Evolutionary conservation across 2,888 invertebrate species (phyloP), one percentile per base, ranked within the genome.

Genomic region (Choreutis nemorana): DNA sequence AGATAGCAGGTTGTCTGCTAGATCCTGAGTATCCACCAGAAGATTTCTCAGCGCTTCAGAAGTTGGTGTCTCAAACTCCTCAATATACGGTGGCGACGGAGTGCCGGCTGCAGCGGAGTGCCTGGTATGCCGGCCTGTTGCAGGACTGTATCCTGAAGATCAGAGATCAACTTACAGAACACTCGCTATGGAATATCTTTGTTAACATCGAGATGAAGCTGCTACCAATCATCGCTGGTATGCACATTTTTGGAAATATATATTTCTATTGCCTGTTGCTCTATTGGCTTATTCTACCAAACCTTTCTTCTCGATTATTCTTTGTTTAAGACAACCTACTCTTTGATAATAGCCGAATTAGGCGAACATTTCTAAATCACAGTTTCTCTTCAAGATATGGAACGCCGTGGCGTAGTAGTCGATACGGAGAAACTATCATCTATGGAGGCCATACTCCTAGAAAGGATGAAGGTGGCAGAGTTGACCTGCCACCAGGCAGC

Each of bases 171-270:
- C 50, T 81, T 15, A 30, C 42, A 0, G 55, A 64, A 11, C 42
- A 56, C 2, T 45, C 51, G 1, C 33, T 78, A 30, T 73, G 71
- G 75, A 52, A 48, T n/a, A 48, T 81, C 2, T 81, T 78, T 34
- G 39, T 51, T 1, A 51, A 68, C 3, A 56, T 81, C n/a, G 81
- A 81, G 45, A 75, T 73, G 64, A 59, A 48, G 27, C 45, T 81
- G 10, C 34, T 71, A 22, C 72, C 78, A 11, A 59, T 81, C 13
- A 52, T 81, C 35, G 59, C 78, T 36, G 65, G 79, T 75, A 41
- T 32, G 20, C 26, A n/a, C 8, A 3, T 21, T 10, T 9, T n/a
- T 5, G 18, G 18, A 6, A 6, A 5, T 8, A 18, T 6, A 6
- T 18, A 6, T 18, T 18, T 8, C 8, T 8, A 6, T 18, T 18